These are phyloP conservation scores for Mixornis gularis DNA, from an alignment of 2,113 vertebrate genomes.

Conservation along the genomic window DNA sequence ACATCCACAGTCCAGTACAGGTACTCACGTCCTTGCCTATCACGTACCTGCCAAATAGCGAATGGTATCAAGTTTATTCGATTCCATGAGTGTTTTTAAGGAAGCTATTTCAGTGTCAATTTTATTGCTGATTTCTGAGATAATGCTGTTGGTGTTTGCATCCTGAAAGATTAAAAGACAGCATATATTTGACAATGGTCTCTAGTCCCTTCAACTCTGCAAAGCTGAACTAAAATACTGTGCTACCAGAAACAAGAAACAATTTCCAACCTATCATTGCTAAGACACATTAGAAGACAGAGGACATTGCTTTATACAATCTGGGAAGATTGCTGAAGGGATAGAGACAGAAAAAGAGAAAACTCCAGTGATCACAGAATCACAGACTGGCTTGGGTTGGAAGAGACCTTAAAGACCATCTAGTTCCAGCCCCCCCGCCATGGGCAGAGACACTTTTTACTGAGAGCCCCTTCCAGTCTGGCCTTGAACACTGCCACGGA, in stretches of 20 bases:
- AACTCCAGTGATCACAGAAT: rapidly evolving
- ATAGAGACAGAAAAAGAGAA: not conserved
- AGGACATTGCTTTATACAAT: not conserved
- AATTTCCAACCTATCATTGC: not conserved
- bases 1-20: not conserved
- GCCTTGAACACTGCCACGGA: not conserved
- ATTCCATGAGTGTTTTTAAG: conserved; percentile 92
- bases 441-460: not conserved
- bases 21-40: not conserved
- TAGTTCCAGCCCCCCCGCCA: not conserved
- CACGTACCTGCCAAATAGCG: conserved; percentile 85
- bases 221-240: not conserved
- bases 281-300: not conserved
- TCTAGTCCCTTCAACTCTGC: not conserved
- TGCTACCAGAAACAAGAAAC: not conserved
- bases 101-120: conserved; percentile 94
- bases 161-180: conserved; percentile 74
- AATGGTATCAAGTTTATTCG: conserved; percentile 89
- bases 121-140: conserved; percentile 90
- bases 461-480: not conserved
- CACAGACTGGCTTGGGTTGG: not conserved
- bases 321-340: not conserved
- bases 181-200: not conserved
- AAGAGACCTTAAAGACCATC: not conserved
- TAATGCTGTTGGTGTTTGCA: conserved; percentile 79